Percentiles rank a stretch among this genome's conserved stretches.
Evolutionary conservation across 2,888 invertebrate species (phyloP).

Genomic region (Apotomis turbidana): DNA sequence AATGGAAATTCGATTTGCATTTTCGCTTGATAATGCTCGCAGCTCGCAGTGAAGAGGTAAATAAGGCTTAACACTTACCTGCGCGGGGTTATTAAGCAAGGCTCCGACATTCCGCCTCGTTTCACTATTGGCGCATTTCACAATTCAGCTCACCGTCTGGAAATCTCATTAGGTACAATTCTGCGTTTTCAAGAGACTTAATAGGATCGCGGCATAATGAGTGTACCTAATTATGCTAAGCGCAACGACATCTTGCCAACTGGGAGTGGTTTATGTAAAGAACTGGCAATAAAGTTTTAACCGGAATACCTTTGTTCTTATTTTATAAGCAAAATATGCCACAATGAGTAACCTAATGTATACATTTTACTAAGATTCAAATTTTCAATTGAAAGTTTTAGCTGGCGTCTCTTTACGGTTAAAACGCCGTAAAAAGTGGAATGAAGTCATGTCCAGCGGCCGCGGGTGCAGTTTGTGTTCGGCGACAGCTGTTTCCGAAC

Average conservation of each 20-base stretch:
- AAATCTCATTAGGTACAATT: conserved; percentile 47
- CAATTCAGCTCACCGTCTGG: conserved; percentile 47
- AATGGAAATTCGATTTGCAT: conserved; percentile 58
- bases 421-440: conserved; percentile 33
- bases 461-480: conserved; percentile 34
- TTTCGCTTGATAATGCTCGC: conserved; percentile 52
- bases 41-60: conserved; percentile 49
- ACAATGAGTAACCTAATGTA: background rate
- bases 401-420: conserved; percentile 11
- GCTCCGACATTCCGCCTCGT: conserved; percentile 51
- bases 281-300: conserved; percentile 6
- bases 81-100: conserved; percentile 51
- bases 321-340: background rate
- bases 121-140: conserved; percentile 52
- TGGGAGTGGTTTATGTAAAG: conserved; percentile 19
- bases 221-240: conserved; percentile 40
- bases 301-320: background rate
- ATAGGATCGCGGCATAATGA: conserved; percentile 38
- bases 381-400: background rate
- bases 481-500: conserved; percentile 41
- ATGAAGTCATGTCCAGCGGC: conserved; percentile 14
- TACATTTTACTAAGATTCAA: background rate
- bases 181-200: conserved; percentile 40
- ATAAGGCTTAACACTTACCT: conserved; percentile 58
- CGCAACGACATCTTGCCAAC: conserved; percentile 26